phyloP scores from a whole-genome alignment of 2,797 vertebrate species.

The Dallia pectoralis region DNA sequence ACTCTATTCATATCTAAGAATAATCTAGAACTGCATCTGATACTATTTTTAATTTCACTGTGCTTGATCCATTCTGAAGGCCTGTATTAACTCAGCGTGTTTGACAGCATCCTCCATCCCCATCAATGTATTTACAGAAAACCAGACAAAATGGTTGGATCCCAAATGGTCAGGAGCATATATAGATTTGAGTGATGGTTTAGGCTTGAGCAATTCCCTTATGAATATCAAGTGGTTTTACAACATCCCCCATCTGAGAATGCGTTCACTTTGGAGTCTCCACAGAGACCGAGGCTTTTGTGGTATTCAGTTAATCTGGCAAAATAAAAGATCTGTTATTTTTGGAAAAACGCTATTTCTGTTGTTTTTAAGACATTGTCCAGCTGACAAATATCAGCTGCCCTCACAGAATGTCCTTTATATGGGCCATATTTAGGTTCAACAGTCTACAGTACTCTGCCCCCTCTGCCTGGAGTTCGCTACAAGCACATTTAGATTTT shows the following conservation, averaged over 20 bases:
- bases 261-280: slow-evolving; percentile 15
- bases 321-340: too few species aligned
- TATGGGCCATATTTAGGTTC: too few species aligned
- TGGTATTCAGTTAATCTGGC: neutral
- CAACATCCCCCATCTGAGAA: slow-evolving; percentile 1
- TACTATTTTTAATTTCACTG: neutral
- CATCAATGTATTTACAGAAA: too few species aligned
- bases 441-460: too few species aligned
- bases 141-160: neutral
- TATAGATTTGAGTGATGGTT: too few species aligned
- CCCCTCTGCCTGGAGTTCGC: too few species aligned
- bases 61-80: slow-evolving; percentile 3
- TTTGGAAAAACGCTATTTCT: too few species aligned
- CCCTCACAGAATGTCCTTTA: too few species aligned
- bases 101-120: too few species aligned
- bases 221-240: slow-evolving; percentile 12
- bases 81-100: neutral
- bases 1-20: neutral
- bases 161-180: neutral
- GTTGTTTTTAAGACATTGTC: too few species aligned
- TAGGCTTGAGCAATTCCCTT: neutral
- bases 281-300: slow-evolving; percentile 16
- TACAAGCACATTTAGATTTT: too few species aligned
- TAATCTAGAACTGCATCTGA: neutral
- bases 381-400: too few species aligned